These are phyloP conservation scores for Zaprionus vittiger DNA, from an alignment of 1,140 invertebrate species.

Conservation along the genomic window DNA sequence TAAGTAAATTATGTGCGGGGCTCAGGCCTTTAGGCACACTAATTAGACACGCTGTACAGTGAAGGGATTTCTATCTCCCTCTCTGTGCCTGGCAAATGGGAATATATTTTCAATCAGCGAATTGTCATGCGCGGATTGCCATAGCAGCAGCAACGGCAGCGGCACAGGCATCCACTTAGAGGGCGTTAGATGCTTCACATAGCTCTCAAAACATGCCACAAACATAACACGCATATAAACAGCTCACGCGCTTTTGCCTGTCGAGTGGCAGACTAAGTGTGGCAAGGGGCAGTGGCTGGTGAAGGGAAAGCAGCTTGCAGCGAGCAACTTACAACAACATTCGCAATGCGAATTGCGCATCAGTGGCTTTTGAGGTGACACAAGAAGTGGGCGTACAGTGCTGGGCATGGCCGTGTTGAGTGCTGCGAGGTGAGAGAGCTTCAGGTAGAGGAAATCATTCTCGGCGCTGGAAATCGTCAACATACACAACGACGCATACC, in stretches of 20 bases:
- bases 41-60: conserved; percentile 22
- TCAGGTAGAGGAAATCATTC: conserved; percentile 32
- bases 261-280: not conserved
- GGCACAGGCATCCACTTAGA: conserved; percentile 39
- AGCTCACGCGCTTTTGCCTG: conserved; percentile 37
- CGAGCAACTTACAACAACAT: conserved; percentile 31
- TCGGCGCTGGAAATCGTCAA: conserved; percentile 40
- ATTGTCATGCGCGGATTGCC: conserved; percentile 17
- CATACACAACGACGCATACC: conserved; percentile 15
- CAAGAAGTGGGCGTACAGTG: conserved; percentile 4
- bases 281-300: not conserved
- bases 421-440: conserved; percentile 3
- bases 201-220: conserved; percentile 61
- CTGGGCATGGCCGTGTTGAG: conserved; percentile 13
- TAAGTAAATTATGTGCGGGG: not conserved
- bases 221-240: conserved; percentile 60
- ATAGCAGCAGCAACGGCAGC: not conserved
- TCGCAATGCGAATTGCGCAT: conserved; percentile 41
- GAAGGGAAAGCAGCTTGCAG: conserved; percentile 9
- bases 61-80: not conserved
- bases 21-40: conserved; percentile 3
- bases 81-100: not conserved
- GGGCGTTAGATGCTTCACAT: conserved; percentile 70
- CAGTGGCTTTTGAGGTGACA: conserved; percentile 45
- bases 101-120: conserved; percentile 62